A percentile compares a stretch with the other conserved stretches of the same genome.
phyloP scores from a whole-genome alignment of 2,113 vertebrate species.

The Ginglymostoma cirratum region DNA sequence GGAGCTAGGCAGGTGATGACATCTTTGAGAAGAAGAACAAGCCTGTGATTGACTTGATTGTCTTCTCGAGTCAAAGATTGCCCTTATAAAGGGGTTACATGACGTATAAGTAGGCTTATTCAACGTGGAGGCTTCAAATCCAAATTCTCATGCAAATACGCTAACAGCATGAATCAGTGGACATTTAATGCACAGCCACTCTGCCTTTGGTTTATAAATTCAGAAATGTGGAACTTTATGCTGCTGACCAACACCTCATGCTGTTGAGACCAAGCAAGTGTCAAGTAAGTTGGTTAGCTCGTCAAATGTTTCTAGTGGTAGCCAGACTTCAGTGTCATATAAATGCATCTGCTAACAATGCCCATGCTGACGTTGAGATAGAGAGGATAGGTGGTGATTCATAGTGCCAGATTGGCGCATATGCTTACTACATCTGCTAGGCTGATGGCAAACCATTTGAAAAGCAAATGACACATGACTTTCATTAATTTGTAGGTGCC shows the following conservation, averaged over 20 bases:
- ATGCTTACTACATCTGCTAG: no score
- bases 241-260: neutral
- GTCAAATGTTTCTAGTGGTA: neutral
- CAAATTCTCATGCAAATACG: neutral
- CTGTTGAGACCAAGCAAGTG: neutral
- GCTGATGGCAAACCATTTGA: neutral
- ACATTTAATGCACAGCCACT: neutral
- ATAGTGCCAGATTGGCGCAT: neutral
- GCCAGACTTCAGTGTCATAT: neutral
- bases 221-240: neutral
- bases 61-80: neutral
- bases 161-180: neutral
- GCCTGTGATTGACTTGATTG: neutral
- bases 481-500: slow-evolving; percentile 61
- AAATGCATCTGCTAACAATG: neutral
- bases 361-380: neutral
- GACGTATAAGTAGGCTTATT: no score
- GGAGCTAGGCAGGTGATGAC: neutral
- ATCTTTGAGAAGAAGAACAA: neutral
- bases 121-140: neutral
- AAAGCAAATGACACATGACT: neutral
- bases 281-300: neutral
- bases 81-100: neutral
- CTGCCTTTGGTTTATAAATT: neutral
- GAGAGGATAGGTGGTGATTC: neutral